Evolutionary conservation across 2,888 invertebrate genomes (phyloP).

Genomic region (Sphecodes monilicornis): DNA sequence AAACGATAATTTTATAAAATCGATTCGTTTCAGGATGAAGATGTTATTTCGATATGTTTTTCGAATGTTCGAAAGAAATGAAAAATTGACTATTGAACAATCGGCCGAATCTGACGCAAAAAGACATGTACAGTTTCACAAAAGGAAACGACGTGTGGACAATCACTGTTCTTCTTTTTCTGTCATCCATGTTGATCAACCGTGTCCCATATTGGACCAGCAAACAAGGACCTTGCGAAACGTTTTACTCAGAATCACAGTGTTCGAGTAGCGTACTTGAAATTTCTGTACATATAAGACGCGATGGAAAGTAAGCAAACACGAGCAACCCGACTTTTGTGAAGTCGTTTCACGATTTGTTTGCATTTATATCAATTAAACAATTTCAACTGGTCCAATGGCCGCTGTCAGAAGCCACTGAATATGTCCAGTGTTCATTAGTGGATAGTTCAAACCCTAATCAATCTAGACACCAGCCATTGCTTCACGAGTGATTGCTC

Average conservation of each 20-base stretch:
- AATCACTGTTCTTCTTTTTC: constrained; percentile 28
- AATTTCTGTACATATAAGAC: constrained; percentile 43
- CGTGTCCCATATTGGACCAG: constrained; percentile 61
- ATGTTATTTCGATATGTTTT: background rate
- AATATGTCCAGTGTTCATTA: background rate
- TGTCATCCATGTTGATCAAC: constrained; percentile 47
- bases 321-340: background rate
- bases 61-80: background rate
- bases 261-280: constrained; percentile 41
- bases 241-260: constrained; percentile 50
- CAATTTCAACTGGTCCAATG: background rate
- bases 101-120: background rate
- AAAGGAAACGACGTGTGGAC: constrained; percentile 22
- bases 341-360: constrained; percentile 7
- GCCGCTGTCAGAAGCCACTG: background rate
- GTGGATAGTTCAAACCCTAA: background rate
- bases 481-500: no score
- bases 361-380: background rate
- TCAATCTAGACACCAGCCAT: no score
- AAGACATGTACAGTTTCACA: background rate
- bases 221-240: constrained; percentile 64
- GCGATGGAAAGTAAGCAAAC: constrained; percentile 29
- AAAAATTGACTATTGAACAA: background rate
- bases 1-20: no score
- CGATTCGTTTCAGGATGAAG: background rate